Evolutionary conservation across 1,140 invertebrate genomes (phyloP), one percentile per base, ranked within the genome.

Genomic region (Drosophila simulans): DNA sequence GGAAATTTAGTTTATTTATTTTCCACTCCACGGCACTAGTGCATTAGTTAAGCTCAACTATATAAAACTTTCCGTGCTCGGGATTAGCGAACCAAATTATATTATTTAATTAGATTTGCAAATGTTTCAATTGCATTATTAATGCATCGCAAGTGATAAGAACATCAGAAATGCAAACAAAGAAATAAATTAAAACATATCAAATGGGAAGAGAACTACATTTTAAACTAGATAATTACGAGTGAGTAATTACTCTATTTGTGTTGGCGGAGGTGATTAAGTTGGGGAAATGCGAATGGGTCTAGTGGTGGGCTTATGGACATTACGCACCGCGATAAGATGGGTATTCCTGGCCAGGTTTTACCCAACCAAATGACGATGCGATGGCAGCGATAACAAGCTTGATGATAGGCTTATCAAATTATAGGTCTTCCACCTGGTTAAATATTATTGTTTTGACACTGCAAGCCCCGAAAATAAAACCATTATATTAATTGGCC

Each of bases 81-180:
- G 39, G 56, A 62, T 49, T 65, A 63, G 34, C 25, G 34, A 34
- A n/a, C 58, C n/a, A 37, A 64, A 64, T 52, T 65, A 52, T 51
- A 53, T 68, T 68, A 52, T 53, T 52, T 68, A 37, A 68, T 65
- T 68, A 34, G 43, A 43, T 65, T 53, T 34, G 46, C 12, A 27
- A 45, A 69, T 46, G 49, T 48, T 46, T 68, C 54, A 55, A 69
- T 54, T 69, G 49, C 49, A 69, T 45, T 68, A 46, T 55, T 40
- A 69, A 39, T 54, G 49, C 65, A 46, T 25, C 39, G 20, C 7
- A 27, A 42, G 13, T 20, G 63, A 64, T 64, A 52, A 52, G 34
- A 12, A 15, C 34, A 59, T 49, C 17, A 22, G 13, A 40, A 51
- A 27, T 15, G 39, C 48, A 25, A 49, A 17, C 35, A 37, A 37